These are phyloP conservation scores for Calidris pugnax DNA, from an alignment of 2,113 vertebrate genomes.

Conservation along the genomic window DNA sequence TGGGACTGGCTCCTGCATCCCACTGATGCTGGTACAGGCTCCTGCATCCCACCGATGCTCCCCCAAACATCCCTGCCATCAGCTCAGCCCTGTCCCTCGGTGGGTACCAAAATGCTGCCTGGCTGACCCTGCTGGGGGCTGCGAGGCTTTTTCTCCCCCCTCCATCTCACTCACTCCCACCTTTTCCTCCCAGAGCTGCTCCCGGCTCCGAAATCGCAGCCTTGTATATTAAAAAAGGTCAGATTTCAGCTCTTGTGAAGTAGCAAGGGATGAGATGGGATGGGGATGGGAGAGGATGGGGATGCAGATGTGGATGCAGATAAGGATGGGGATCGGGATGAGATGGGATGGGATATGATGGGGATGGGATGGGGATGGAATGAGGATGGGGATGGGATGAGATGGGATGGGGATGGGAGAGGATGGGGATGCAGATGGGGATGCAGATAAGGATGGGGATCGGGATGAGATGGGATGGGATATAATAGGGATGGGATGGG, in stretches of 20 bases:
- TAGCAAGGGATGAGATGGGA: background rate
- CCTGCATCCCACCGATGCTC: background rate
- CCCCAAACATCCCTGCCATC: background rate
- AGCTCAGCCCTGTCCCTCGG: background rate
- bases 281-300: background rate
- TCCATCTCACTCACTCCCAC: background rate
- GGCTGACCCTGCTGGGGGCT: fast-evolving
- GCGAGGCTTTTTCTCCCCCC: fast-evolving
- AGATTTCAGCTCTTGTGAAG: conserved; percentile 57
- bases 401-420: too few relatives aligned
- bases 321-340: background rate
- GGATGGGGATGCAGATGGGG: too few relatives aligned
- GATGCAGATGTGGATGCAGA: too few relatives aligned
- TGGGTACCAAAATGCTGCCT: fast-evolving
- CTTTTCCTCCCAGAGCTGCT: conserved; percentile 28
- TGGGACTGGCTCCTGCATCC: background rate
- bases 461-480: too few relatives aligned
- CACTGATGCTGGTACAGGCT: background rate
- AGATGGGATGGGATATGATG: background rate
- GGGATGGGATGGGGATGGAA: background rate
- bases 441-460: too few relatives aligned
- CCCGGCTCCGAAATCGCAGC: background rate
- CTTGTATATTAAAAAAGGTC: conserved; percentile 64
- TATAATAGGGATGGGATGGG: too few relatives aligned
- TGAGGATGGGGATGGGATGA: too few relatives aligned